Evolutionary conservation across 2,113 vertebrate species (phyloP).

Genomic region (Pheucticus melanocephalus): DNA sequence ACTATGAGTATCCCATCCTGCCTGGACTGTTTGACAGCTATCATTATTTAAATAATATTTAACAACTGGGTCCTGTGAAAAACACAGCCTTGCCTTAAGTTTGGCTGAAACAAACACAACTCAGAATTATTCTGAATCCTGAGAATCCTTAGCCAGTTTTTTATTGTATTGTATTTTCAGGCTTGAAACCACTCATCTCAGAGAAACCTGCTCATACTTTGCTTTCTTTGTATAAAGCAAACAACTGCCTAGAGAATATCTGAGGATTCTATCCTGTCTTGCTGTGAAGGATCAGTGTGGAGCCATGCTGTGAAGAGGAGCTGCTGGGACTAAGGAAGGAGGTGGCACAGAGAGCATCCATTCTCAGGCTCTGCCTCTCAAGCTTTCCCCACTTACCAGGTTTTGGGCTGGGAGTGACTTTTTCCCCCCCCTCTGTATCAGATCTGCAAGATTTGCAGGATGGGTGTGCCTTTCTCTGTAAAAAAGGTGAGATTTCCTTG

Average conservation of each 20-base stretch:
- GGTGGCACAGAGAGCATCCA: neutral
- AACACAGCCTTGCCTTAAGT: neutral
- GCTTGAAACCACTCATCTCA: neutral
- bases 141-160: neutral
- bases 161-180: neutral
- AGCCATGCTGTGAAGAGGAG: neutral
- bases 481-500: neutral
- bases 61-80: neutral
- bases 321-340: neutral
- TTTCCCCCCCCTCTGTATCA: accelerated
- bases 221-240: neutral
- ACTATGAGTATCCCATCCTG: neutral
- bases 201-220: neutral
- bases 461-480: neutral
- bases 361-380: neutral
- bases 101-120: neutral
- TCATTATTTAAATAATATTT: neutral
- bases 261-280: neutral
- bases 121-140: neutral
- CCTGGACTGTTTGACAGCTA: neutral
- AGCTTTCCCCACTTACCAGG: neutral
- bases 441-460: neutral
- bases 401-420: neutral
- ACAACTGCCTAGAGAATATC: neutral
- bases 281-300: neutral